Conservation (phyloP, 2,797 vertebrate genomes). For the Eulemur coronatus region DNA sequence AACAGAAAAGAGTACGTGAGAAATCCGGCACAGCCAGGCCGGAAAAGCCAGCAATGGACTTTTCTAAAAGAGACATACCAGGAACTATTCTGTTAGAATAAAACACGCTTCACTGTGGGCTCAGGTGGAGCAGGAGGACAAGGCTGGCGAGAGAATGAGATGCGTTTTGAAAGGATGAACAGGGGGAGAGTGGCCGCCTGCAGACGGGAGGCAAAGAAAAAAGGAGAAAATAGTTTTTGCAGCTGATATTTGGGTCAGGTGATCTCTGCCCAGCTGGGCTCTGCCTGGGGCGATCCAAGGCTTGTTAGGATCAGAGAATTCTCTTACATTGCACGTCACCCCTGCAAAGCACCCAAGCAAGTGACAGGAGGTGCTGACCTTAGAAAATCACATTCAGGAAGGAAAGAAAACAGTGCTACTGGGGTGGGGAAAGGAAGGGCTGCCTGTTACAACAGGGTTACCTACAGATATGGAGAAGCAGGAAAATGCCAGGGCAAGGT, state of each 20-base stretch:
- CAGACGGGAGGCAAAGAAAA: neutral
- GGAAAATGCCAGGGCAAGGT: neutral
- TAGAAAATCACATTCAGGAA: neutral
- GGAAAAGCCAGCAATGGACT: neutral
- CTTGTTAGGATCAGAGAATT: neutral
- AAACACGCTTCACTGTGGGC: neutral
- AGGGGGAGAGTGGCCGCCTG: neutral
- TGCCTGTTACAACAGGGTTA: neutral
- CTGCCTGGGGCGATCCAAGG: neutral
- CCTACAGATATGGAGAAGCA: neutral
- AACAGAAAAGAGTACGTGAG: neutral
- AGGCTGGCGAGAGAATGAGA: neutral
- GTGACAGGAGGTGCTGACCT: neutral
- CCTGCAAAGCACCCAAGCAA: neutral
- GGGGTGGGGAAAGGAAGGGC: neutral
- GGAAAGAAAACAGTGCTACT: neutral
- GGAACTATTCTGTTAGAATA: neutral
- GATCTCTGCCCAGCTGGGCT: neutral
- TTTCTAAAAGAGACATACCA: neutral
- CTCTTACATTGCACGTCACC: neutral
- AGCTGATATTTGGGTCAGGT: neutral
- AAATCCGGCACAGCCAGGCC: neutral
- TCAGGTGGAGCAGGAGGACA: neutral
- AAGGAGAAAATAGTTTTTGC: neutral
- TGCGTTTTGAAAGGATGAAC: neutral